These are phyloP conservation scores for Auanema freiburgensis DNA, from an alignment of 2,888 invertebrate genomes.

Conservation along the genomic window DNA sequence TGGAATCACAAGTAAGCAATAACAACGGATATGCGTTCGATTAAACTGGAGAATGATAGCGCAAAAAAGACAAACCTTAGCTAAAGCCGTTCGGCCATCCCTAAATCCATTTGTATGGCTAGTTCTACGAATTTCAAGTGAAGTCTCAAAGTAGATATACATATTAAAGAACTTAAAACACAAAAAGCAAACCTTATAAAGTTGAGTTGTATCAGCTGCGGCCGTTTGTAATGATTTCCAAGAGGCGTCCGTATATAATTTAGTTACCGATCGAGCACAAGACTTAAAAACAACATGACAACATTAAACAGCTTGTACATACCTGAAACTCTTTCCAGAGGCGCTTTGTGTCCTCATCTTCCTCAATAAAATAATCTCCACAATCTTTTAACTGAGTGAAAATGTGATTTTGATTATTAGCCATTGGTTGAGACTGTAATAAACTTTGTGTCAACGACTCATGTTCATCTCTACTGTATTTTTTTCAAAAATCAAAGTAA, in stretches of 20 bases:
- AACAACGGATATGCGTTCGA: neutral
- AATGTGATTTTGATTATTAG: too few relatives aligned
- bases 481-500: too few relatives aligned
- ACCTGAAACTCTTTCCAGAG: constrained; percentile 49
- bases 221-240: constrained; percentile 54
- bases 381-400: too few relatives aligned
- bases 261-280: constrained; percentile 47
- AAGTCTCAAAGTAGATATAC: constrained; percentile 22
- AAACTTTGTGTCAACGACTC: too few relatives aligned
- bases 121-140: constrained; percentile 46
- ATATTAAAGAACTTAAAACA: constrained; percentile 1
- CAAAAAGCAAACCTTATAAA: constrained; percentile 50
- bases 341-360: constrained; percentile 34
- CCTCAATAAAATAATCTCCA: constrained; percentile 9
- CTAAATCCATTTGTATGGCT: constrained; percentile 51
- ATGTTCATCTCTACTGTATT: too few relatives aligned
- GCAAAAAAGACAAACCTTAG: constrained; percentile 42
- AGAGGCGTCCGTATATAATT: constrained; percentile 47
- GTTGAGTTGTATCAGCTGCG: constrained; percentile 57
- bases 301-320: neutral
- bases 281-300: constrained; percentile 11
- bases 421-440: too few relatives aligned
- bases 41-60: neutral
- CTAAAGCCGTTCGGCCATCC: constrained; percentile 48
- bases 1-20: neutral